Conservation (phyloP, 2,888 invertebrate genomes). For the Temnothorax unifasciatus region DNA sequence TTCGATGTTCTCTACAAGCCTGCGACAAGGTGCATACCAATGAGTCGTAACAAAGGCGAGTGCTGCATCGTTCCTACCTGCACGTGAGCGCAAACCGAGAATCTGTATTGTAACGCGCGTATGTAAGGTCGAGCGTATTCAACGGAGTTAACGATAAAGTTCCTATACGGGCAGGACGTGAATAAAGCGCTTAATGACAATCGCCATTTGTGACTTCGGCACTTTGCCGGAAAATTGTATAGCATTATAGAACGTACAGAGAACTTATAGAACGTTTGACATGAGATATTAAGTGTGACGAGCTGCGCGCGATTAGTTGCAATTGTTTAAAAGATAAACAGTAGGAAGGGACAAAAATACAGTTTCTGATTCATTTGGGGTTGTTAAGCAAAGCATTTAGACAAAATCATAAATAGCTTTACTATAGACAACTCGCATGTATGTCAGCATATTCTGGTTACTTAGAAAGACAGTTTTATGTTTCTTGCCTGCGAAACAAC, state of each 20-base stretch:
- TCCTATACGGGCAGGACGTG: slow-evolving; percentile 1
- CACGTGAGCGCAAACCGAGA: slow-evolving; percentile 23
- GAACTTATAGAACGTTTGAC: neutral
- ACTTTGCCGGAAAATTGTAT: slow-evolving; percentile 29
- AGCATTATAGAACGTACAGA: neutral
- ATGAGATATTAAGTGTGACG: neutral
- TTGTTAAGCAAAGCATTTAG: neutral
- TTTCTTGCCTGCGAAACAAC: neutral
- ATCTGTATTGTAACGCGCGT: slow-evolving; percentile 29
- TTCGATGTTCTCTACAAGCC: neutral
- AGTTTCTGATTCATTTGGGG: neutral
- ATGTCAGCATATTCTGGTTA: neutral
- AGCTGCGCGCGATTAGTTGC: slow-evolving; percentile 1
- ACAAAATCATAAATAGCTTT: neutral
- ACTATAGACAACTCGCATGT: neutral
- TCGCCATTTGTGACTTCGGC: slow-evolving; percentile 32
- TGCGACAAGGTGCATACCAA: slow-evolving; percentile 45
- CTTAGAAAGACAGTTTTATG: neutral
- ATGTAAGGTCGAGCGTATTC: slow-evolving; percentile 45
- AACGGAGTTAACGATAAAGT: slow-evolving; percentile 45
- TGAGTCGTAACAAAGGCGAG: slow-evolving; percentile 36
- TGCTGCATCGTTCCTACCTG: neutral
- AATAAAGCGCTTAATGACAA: slow-evolving; percentile 51
- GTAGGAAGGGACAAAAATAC: neutral
- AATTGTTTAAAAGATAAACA: slow-evolving; percentile 16